phyloP scores from a whole-genome alignment of 2,797 vertebrate species.

The Gallinago stenura region DNA sequence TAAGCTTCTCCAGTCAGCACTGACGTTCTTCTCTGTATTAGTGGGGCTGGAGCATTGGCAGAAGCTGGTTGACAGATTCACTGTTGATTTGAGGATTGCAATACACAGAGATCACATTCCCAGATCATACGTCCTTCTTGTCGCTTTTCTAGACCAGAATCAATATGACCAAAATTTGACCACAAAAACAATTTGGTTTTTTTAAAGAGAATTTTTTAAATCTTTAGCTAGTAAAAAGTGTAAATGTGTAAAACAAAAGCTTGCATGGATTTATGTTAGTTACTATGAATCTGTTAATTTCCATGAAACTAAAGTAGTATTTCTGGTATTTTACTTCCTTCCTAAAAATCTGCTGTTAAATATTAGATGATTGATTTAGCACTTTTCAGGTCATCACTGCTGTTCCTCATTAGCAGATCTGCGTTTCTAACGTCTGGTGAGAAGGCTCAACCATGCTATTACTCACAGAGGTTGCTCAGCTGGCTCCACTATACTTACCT shows the following conservation, averaged over 20 bases:
- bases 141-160: background rate
- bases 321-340: background rate
- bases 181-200: rapidly evolving
- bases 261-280: background rate
- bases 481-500: background rate
- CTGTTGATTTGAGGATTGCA: background rate
- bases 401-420: background rate
- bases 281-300: background rate
- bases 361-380: background rate
- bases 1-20: background rate
- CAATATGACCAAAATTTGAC: background rate
- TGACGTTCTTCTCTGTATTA: background rate
- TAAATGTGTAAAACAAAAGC: background rate
- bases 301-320: background rate
- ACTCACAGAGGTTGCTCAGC: background rate
- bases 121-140: rapidly evolving
- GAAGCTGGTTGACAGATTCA: background rate
- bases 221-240: background rate
- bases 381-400: background rate
- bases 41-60: background rate
- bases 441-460: background rate
- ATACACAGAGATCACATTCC: background rate
- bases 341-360: background rate
- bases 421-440: background rate
- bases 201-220: background rate